Evolutionary conservation across 2,888 invertebrate genomes (phyloP).

Genomic region (Agrotis exclamationis): DNA sequence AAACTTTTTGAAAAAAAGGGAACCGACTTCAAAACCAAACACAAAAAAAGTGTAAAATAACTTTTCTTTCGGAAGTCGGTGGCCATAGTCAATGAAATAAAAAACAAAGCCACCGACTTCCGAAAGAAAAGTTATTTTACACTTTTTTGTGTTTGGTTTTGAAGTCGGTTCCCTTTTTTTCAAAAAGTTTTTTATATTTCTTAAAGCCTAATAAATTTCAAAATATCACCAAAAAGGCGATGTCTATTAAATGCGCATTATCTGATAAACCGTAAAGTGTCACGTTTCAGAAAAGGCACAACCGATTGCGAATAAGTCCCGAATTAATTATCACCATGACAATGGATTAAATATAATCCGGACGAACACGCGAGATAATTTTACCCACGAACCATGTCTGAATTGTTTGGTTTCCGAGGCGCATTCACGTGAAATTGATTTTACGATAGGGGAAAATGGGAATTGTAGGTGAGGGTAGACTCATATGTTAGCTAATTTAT

Average conservation of each 20-base stretch:
- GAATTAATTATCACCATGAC: constrained; percentile 53
- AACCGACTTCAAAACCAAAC: too few relatives aligned
- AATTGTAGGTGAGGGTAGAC: constrained; percentile 34
- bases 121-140: too few relatives aligned
- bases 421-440: constrained; percentile 27
- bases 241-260: constrained; percentile 19
- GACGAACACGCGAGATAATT: constrained; percentile 35
- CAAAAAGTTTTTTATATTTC: too few relatives aligned
- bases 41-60: too few relatives aligned
- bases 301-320: constrained; percentile 34
- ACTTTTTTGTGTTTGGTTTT: too few relatives aligned
- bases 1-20: too few relatives aligned
- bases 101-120: too few relatives aligned
- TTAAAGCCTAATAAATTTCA: too few relatives aligned
- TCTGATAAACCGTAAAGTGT: constrained; percentile 15
- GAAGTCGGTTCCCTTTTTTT: too few relatives aligned
- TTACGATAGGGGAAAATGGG: constrained; percentile 1
- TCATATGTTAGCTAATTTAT: constrained; percentile 41
- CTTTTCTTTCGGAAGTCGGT: too few relatives aligned
- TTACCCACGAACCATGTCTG: constrained; percentile 31
- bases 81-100: too few relatives aligned
- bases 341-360: constrained; percentile 47
- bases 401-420: constrained; percentile 25
- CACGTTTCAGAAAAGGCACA: constrained; percentile 37
- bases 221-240: not conserved